Percentiles rank a stretch among this genome's conserved stretches.
phyloP scores from a whole-genome alignment of 2,888 invertebrate species.

The Brachypalpus laphriformis region DNA sequence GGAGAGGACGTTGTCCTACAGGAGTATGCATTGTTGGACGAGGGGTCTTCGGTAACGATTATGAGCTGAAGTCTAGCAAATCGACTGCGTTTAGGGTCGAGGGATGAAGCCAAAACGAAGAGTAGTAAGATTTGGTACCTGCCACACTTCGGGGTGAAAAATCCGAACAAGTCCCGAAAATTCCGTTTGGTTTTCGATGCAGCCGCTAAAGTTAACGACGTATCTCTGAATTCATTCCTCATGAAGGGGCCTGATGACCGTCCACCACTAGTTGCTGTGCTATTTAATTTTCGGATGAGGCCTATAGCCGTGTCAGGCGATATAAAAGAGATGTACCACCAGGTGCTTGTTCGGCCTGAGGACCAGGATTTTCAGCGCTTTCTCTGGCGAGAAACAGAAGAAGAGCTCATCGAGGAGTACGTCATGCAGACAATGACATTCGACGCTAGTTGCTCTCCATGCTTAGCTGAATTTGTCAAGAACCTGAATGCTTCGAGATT shows the following conservation, averaged over 20 bases:
- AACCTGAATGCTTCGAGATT: slow-evolving; percentile 46
- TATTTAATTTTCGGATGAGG: slow-evolving; percentile 78
- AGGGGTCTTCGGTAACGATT: slow-evolving; percentile 15
- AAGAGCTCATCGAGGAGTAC: not conserved
- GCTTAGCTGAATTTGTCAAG: slow-evolving; percentile 36
- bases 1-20: not conserved
- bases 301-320: not conserved
- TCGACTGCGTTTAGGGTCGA: not conserved
- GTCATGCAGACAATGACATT: slow-evolving; percentile 46
- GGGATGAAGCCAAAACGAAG: not conserved
- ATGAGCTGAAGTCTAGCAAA: not conserved
- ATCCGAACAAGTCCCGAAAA: slow-evolving; percentile 74
- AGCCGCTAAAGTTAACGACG: slow-evolving; percentile 20
- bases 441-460: slow-evolving; percentile 36
- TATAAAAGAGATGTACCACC: slow-evolving; percentile 5
- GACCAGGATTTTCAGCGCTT: not conserved
- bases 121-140: slow-evolving; percentile 65
- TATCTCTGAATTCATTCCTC: not conserved
- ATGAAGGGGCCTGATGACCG: not conserved
- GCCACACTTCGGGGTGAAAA: slow-evolving; percentile 71
- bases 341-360: not conserved
- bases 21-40: not conserved
- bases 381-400: not conserved
- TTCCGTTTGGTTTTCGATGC: slow-evolving; percentile 75
- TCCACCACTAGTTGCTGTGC: slow-evolving; percentile 71